Percentiles rank a stretch among this genome's conserved stretches.
Evolutionary conservation across 1,140 invertebrate species (phyloP).

Genomic region (Cecropterus lyciades): DNA sequence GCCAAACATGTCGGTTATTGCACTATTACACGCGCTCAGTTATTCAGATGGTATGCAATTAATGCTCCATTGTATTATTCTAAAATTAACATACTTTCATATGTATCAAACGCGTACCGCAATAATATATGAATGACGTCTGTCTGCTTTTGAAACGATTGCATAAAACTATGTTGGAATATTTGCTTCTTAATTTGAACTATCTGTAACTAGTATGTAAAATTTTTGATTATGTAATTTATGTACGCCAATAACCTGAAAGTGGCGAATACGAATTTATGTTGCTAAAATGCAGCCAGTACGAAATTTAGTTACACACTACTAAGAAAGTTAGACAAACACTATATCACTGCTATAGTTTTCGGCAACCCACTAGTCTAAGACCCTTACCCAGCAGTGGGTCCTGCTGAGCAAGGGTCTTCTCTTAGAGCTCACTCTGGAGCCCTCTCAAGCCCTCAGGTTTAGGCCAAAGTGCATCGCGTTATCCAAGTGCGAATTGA

Average conservation of each 20-base stretch:
- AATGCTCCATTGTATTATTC: not conserved
- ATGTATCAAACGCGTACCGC: not conserved
- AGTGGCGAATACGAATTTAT: too few species aligned
- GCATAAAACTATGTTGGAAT: not conserved
- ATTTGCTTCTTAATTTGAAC: conserved; percentile 1
- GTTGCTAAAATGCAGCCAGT: too few species aligned
- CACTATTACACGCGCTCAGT: not conserved
- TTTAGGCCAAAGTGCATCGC: too few species aligned
- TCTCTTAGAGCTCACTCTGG: too few species aligned
- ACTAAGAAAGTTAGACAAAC: too few species aligned
- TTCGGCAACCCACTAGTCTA: too few species aligned
- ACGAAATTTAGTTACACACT: too few species aligned
- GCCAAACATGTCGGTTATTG: not conserved
- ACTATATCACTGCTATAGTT: too few species aligned
- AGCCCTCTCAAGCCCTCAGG: too few species aligned
- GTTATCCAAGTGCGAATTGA: too few species aligned
- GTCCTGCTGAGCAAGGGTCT: too few species aligned
- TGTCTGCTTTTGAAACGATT: not conserved
- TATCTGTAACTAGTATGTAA: not conserved
- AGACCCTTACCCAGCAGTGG: too few species aligned
- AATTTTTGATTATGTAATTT: not conserved
- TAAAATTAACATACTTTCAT: not conserved
- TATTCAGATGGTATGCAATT: not conserved
- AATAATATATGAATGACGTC: not conserved
- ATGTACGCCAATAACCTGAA: not conserved